phyloP scores from a whole-genome alignment of 2,113 vertebrate species.

The Onychostruthus taczanowskii region DNA sequence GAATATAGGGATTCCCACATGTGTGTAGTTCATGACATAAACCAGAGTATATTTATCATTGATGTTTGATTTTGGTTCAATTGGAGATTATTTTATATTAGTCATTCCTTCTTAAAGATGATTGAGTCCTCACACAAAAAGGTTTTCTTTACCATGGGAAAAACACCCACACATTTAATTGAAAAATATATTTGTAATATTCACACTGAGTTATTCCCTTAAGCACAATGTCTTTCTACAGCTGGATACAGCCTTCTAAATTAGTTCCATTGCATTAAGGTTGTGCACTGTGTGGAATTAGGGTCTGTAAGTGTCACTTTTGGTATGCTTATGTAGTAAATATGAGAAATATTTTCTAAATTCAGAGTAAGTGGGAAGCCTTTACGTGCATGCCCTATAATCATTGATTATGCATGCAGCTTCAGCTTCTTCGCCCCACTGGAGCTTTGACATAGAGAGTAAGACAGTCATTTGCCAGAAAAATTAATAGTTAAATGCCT shows the following conservation, averaged over 20 bases:
- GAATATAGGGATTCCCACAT: neutral
- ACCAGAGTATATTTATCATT: neutral
- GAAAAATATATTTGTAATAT: neutral
- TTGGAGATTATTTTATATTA: neutral
- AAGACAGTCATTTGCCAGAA: neutral
- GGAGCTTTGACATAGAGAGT: neutral
- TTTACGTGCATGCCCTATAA: neutral
- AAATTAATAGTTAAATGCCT: neutral
- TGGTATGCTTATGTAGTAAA: neutral
- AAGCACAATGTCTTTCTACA: neutral
- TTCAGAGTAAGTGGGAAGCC: neutral
- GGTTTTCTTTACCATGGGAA: neutral
- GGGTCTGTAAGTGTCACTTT: neutral
- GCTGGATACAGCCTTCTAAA: neutral
- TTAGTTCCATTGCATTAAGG: neutral
- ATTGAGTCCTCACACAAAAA: neutral
- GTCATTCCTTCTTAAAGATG: neutral
- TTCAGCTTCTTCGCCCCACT: neutral
- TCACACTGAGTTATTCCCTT: neutral
- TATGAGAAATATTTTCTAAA: constrained; percentile 28
- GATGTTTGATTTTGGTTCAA: neutral
- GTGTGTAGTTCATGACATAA: neutral
- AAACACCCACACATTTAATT: neutral
- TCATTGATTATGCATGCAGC: constrained; percentile 21
- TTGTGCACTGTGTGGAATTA: neutral